Evolutionary conservation across 2,888 invertebrate species (phyloP), one percentile per base, ranked within the genome.

Genomic region (Hylaea fasciaria): DNA sequence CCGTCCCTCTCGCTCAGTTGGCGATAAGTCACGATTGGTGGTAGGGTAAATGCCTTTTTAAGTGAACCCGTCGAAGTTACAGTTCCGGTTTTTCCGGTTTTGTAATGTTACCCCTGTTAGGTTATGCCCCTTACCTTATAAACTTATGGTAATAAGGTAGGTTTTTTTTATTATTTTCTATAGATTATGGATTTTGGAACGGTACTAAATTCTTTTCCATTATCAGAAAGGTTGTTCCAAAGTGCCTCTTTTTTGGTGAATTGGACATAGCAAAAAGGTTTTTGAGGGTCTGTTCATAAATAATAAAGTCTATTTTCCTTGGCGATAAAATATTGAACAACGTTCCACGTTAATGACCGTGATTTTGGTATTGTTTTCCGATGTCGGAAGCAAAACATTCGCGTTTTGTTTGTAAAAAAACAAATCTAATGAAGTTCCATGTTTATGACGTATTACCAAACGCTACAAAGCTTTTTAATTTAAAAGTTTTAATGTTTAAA

Each of bases 11-110:
- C 72, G 62, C 53, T 57, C 72, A 64, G 73, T 57, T 65, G 71
- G 72, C 82, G 87, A 89, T 90, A 89, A 88, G 81, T 89, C 83
- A 86, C 79, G 74, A 70, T 72, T 66, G 75, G 78, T 76, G 74
- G 76, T 71, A 70, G 77, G 76, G 83, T 80, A 89, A 89, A 89
- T 87, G 89, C 81, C 70, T 89, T 90, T 90, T 90, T 90, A 90
- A 89, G 89, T 87, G 88, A 84, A 82, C 83, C 74, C 72, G 72
- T 77, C 75, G 68, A 71, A 71, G 76, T 78, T 73, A 69, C 66
- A 66, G 73, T 64, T 68, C 66, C 72, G 64, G 62, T 68, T 67
- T 76, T 81, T 46, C 54, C 40, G n/a, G 54, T 54, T 54, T 83
- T 50, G 57, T 65, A 52, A 65, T 62, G 63, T 60, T 32, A 50